Percentiles rank a stretch among this genome's conserved stretches.
phyloP scores from a whole-genome alignment of 2,113 vertebrate genomes.

The Xiphophorus hellerii region DNA sequence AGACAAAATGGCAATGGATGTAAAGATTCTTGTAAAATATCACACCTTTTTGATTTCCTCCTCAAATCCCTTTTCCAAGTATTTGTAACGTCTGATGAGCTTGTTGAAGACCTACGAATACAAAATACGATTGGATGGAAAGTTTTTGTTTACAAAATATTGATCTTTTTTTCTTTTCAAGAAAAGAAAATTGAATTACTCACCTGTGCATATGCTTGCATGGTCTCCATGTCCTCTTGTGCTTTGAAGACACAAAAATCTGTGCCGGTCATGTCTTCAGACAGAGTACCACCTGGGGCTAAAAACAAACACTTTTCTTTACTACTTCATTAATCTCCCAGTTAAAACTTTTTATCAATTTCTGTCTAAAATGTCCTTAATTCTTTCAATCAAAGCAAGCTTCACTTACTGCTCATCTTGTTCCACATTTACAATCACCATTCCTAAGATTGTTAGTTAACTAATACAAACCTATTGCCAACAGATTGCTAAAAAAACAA shows the following conservation, averaged over 20 bases:
- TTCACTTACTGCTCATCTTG: too few relatives aligned
- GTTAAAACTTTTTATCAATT: neutral
- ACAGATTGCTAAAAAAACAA: too few relatives aligned
- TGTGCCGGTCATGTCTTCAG: constrained; percentile 94
- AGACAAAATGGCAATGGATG: neutral
- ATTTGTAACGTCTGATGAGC: constrained; percentile 97
- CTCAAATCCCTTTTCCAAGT: constrained; percentile 98
- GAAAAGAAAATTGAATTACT: neutral
- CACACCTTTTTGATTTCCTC: constrained; percentile 98
- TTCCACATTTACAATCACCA: too few relatives aligned
- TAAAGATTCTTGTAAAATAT: neutral
- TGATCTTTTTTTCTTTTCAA: neutral
- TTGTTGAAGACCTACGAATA: constrained; percentile 94
- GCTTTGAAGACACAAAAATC: constrained; percentile 97
- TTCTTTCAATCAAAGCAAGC: neutral
- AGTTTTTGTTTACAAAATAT: constrained; percentile 58
- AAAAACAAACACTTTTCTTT: constrained; percentile 8
- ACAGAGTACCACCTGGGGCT: constrained; percentile 96
- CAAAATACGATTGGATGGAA: constrained; percentile 71
- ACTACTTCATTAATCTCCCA: neutral
- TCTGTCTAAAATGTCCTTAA: too few relatives aligned
- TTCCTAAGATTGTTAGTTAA: too few relatives aligned
- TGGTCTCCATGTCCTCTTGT: constrained; percentile 97
- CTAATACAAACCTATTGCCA: too few relatives aligned
- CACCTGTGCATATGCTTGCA: constrained; percentile 98